phyloP scores from a whole-genome alignment of 2,888 invertebrate genomes.

The Tetrapedia diversipes region DNA sequence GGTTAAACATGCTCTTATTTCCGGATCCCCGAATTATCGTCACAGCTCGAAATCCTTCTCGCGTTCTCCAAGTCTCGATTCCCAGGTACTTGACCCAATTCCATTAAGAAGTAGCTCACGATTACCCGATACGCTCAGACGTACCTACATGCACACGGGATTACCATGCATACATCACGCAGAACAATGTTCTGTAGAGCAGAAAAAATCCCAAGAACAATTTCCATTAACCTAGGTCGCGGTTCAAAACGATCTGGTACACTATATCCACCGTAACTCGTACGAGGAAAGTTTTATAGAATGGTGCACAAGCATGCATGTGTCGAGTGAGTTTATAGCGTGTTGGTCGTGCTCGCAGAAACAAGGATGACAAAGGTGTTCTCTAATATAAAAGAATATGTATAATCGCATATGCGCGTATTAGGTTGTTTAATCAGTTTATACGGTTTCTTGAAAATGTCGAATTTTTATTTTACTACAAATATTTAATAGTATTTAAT shows the following conservation, averaged over 20 bases:
- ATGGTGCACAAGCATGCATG: constrained; percentile 1
- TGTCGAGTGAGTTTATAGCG: constrained; percentile 43
- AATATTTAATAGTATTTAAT: too few species aligned
- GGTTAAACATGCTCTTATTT: too few species aligned
- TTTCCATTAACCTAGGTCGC: constrained; percentile 26
- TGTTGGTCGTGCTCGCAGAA: constrained; percentile 18
- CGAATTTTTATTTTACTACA: too few species aligned
- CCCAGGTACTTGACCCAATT: not conserved
- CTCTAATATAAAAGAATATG: too few species aligned
- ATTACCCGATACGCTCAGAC: not conserved
- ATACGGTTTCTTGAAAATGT: too few species aligned
- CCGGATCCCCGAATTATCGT: not conserved
- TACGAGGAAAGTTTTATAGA: not conserved
- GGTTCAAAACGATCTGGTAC: constrained; percentile 27
- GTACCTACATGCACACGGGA: not conserved
- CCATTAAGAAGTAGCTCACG: constrained; percentile 3
- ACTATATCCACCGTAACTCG: not conserved
- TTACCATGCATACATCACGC: not conserved
- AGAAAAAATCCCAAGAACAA: constrained; percentile 1
- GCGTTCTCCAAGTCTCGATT: not conserved
- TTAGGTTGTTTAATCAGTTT: too few species aligned
- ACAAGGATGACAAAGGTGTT: constrained; percentile 16
- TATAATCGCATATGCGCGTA: too few species aligned
- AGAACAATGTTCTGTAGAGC: constrained; percentile 25
- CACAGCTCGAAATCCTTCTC: not conserved